Evolutionary conservation across 1,140 invertebrate genomes (phyloP), one percentile per base, ranked within the genome.

Genomic region (Trichonephila inaurata): DNA sequence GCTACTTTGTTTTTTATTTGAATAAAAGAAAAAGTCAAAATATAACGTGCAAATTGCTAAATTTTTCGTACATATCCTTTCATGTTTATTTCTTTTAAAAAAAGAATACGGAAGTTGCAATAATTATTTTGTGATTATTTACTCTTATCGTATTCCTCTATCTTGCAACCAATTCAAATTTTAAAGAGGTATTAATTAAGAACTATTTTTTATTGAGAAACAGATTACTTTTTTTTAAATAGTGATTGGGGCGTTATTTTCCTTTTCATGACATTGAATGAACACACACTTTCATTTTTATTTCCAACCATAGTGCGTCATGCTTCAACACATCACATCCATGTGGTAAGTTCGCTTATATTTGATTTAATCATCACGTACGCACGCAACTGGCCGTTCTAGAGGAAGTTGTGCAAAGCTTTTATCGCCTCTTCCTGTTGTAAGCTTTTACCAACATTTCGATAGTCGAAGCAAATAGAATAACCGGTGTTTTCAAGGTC

Each of bases 391-490:
- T 77, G 33, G 33, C 16, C 72, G 72, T 77, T 77, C 14, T 77
- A 77, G 21, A 90, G 89, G 89, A 90, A 90, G 69, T 90, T 61
- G 72, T 28, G 51, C 89, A 90, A 90, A 33, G 61, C 69, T 60
- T 90, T 90, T 89, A 90, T 90, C 89, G 58, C 44, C 12, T 51
- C 69, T 90, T 90, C 89, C 89, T 90, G 89, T 61, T 81, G 5
- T 18, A 87, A 61, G 69, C 58, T 90, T 90, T 24, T 16, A 58
- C 89, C 24, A 77, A 90, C 89, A 77, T 61, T 89, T 44, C 33
- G 40, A 89, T 89, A 18, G 51, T 51, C 51, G 51, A 51, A 72
- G 28, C 33, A 72, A 28, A 19, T 12, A 18, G 51, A 51, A 51
- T 33, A 51, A 6, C 16, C 58, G 8, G 58, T 33, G 8, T 51